phyloP scores from a whole-genome alignment of 2,888 invertebrate genomes.

The Lymantria monacha region DNA sequence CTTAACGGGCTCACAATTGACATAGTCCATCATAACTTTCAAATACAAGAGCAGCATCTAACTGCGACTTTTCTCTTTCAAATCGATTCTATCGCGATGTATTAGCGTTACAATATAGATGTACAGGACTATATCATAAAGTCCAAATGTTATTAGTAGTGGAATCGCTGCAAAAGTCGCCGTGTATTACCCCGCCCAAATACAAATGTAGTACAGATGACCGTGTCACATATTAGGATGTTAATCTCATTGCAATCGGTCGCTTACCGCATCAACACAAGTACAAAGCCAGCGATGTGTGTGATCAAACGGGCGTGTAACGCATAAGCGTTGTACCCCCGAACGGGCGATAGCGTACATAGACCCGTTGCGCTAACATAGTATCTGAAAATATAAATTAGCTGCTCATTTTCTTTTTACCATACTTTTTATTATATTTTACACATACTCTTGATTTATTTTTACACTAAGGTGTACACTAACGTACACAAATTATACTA shows the following conservation, averaged over 20 bases:
- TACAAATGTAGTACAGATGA: constrained; percentile 29
- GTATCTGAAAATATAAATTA: constrained; percentile 31
- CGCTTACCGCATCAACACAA: constrained; percentile 35
- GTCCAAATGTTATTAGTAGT: not conserved
- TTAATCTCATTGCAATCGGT: constrained; percentile 11
- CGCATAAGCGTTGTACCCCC: constrained; percentile 24
- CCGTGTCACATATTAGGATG: constrained; percentile 21
- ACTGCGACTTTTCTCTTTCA: not conserved
- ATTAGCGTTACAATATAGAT: no score
- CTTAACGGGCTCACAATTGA: constrained; percentile 2
- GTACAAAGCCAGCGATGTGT: constrained; percentile 45
- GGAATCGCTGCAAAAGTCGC: not conserved
- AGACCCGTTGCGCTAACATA: constrained; percentile 29
- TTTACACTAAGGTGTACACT: no score
- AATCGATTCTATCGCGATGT: no score
- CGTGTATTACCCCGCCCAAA: constrained; percentile 7
- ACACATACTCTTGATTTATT: no score
- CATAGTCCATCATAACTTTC: constrained; percentile 8
- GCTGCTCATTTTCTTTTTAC: not conserved
- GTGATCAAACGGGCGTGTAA: constrained; percentile 11
- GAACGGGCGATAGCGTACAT: constrained; percentile 12
- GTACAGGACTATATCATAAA: not conserved
- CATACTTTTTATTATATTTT: no score
- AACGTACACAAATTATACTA: not conserved
- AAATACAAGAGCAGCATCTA: not conserved